Evolutionary conservation across 2,888 invertebrate species (phyloP).

Genomic region (Microplitis manilae): DNA sequence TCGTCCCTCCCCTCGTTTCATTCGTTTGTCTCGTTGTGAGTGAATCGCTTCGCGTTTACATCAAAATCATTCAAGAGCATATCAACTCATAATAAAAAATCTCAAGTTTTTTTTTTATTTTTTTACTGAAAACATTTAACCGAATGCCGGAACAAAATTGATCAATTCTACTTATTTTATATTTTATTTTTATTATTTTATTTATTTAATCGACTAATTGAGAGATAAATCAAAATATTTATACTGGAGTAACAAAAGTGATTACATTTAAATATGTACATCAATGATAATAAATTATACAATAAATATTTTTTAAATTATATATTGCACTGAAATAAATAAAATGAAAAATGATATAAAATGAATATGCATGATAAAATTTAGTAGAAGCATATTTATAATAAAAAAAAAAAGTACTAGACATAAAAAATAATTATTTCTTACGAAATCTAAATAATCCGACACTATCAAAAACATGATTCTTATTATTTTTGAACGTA

Average conservation of each 20-base stretch:
- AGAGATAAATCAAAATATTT: too few relatives aligned
- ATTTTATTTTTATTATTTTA: background rate
- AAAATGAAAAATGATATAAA: background rate
- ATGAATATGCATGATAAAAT: background rate
- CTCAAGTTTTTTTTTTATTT: background rate
- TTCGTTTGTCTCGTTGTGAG: conserved; percentile 38
- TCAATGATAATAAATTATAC: background rate
- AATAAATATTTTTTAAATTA: too few relatives aligned
- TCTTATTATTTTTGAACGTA: background rate
- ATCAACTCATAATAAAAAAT: conserved; percentile 5
- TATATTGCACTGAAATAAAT: too few relatives aligned
- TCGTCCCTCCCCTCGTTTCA: conserved; percentile 34
- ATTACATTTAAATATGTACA: background rate
- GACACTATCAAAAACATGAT: background rate
- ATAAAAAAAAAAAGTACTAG: background rate
- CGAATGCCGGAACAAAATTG: background rate
- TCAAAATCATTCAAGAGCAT: conserved; percentile 35
- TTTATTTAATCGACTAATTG: too few relatives aligned
- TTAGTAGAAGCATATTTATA: background rate
- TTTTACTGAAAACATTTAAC: background rate
- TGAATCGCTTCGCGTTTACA: conserved; percentile 36
- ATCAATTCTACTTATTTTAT: background rate
- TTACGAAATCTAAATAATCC: background rate
- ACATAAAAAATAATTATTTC: background rate
- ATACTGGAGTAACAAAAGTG: background rate